Conservation (phyloP, 2,113 vertebrate genomes). For the Rutilus rutilus region DNA sequence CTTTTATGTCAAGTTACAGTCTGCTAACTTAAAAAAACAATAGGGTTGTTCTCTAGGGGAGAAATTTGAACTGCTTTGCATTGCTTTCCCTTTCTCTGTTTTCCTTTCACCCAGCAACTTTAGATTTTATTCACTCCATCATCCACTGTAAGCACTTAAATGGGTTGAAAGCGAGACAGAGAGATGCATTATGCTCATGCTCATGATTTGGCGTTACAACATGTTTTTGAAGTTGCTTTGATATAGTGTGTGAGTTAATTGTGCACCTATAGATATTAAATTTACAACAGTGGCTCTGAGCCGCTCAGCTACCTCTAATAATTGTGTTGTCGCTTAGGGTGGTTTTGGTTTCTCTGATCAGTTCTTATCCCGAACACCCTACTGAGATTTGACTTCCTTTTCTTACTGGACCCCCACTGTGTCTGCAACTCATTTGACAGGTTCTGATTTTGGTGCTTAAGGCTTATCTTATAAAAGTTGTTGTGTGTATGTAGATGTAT, state of each 20-base stretch:
- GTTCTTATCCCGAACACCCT: slow-evolving; percentile 35
- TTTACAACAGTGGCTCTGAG: slow-evolving; percentile 4
- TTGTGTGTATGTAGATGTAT: not conserved
- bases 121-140: slow-evolving; percentile 30
- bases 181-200: slow-evolving; percentile 18
- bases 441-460: slow-evolving; percentile 13
- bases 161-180: slow-evolving; percentile 3
- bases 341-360: slow-evolving; percentile 44
- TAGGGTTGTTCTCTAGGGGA: slow-evolving; percentile 8
- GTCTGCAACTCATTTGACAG: slow-evolving; percentile 13
- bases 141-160: slow-evolving; percentile 30
- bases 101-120: slow-evolving; percentile 12
- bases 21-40: slow-evolving; percentile 18
- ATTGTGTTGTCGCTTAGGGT: slow-evolving; percentile 13
- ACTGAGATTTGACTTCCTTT: slow-evolving; percentile 1
- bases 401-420: not conserved
- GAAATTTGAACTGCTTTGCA: not conserved
- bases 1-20: slow-evolving; percentile 13
- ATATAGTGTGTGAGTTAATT: slow-evolving; percentile 37
- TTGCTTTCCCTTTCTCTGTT: not conserved
- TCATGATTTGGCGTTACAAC: slow-evolving; percentile 2
- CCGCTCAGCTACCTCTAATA: slow-evolving; percentile 21
- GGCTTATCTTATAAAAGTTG: not conserved
- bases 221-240: slow-evolving; percentile 49
- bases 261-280: slow-evolving; percentile 9